Base-by-base conservation (phyloP, 1,140 invertebrate genomes). In the Pseudomyrmex flavicornis region DNA sequence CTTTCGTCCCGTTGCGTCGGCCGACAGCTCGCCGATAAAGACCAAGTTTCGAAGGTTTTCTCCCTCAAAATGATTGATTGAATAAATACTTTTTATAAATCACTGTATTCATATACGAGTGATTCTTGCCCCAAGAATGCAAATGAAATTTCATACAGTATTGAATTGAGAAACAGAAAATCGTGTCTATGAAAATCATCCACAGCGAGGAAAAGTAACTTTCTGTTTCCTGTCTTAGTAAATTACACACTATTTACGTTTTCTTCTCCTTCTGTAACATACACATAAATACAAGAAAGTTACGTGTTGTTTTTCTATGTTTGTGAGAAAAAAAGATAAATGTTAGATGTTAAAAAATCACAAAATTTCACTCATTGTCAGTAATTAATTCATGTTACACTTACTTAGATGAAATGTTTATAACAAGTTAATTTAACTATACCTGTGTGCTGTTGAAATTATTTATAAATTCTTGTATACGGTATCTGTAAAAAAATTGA, bases 381-480 rank as follows among this genome's bases (percentile, higher is more conserved):
- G 48, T 61, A 17, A 62, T 75, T 82, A 82, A 75, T 74, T 82
- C 74, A 82, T 82, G 74, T 72, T 52, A 75, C 75, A 17, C 13
- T 63, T 62, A 15, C 26, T 54, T 46, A 3, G 10, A 9, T 52
- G 61, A 74, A 26, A 63, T 77, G 59, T 80, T 80, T 13, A 62
- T 69, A 58, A 26, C 46, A 54, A 46, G 12, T 80, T 87, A 70
- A 12, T 54, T 13, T 66, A 46, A 50, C n/a, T 77, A 17, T 76
- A 63, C n/a, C 69, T 10, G 3, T 10, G 3, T 72, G 66, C 83
- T 85, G 83, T 35, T 76, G 66, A 88, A 61, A 56, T 85, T 59
- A 59, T 74, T 46, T 58, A 46, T 73, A 79, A 72, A 20, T 56
- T 59, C 62, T 48, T 76, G 56, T 86, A 68, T 22, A 58, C 1